Percentiles rank a stretch among this genome's conserved stretches.
Evolutionary conservation across 1,140 invertebrate species (phyloP).

Genomic region (Leptoteleia sp.): DNA sequence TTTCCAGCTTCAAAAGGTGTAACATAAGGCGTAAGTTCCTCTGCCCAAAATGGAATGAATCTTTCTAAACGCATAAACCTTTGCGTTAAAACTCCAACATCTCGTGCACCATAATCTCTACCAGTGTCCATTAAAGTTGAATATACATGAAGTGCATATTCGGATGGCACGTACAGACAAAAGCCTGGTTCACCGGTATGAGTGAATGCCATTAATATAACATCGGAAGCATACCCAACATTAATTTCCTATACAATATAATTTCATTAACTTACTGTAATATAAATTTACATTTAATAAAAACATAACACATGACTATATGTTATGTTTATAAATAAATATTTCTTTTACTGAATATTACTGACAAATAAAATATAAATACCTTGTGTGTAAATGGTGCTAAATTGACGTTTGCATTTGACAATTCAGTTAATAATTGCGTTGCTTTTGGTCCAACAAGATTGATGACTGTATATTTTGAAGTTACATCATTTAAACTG

Average conservation of each 20-base stretch:
- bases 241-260: constrained; percentile 83
- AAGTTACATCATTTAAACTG: constrained; percentile 88
- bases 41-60: constrained; percentile 85
- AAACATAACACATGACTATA: no score
- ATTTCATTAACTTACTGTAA: constrained; percentile 2
- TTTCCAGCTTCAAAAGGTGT: constrained; percentile 90
- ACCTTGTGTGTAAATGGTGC: constrained; percentile 89
- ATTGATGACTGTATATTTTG: constrained; percentile 92
- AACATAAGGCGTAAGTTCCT: constrained; percentile 87
- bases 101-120: constrained; percentile 85
- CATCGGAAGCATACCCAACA: constrained; percentile 88
- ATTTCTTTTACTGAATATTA: no score
- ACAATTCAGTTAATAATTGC: constrained; percentile 87
- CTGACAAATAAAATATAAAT: constrained; percentile 14
- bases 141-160: constrained; percentile 91
- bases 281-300: no score
- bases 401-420: constrained; percentile 86
- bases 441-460: constrained; percentile 90
- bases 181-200: constrained; percentile 93
- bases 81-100: constrained; percentile 89
- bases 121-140: constrained; percentile 85
- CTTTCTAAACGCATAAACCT: constrained; percentile 86
- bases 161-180: constrained; percentile 89
- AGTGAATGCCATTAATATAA: constrained; percentile 90
- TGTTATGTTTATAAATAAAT: no score